Evolutionary conservation across 1,140 invertebrate genomes (phyloP).

Genomic region (Anadara kagoshimensis): DNA sequence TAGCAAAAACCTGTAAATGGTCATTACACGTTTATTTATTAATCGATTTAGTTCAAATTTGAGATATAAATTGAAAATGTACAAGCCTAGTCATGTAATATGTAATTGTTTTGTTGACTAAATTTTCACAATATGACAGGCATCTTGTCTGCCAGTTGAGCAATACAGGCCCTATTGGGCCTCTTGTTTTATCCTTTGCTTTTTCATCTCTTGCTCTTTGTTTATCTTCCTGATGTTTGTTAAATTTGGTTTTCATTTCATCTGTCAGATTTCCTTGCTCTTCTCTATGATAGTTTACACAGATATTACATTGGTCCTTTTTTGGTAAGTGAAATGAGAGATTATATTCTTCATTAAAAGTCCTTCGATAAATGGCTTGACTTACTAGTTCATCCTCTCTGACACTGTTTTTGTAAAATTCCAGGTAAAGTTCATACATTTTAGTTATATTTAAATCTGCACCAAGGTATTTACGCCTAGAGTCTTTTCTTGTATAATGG

Average conservation of each 20-base stretch:
- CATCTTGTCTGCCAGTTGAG: too few species aligned
- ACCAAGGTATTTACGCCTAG: background rate
- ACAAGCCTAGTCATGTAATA: too few species aligned
- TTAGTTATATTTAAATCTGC: background rate
- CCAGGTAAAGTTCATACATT: slow-evolving; percentile 3
- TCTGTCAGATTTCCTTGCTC: background rate
- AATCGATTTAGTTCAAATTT: too few species aligned
- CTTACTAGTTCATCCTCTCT: background rate
- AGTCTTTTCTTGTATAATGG: slow-evolving; percentile 2
- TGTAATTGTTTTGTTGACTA: too few species aligned
- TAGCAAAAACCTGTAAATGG: too few species aligned
- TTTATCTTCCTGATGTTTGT: background rate
- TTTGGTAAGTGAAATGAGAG: background rate
- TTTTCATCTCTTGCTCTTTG: background rate
- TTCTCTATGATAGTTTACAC: slow-evolving; percentile 9
- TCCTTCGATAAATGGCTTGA: background rate
- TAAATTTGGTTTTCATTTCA: background rate
- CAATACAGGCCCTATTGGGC: too few species aligned
- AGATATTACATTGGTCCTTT: slow-evolving; percentile 15
- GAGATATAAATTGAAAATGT: too few species aligned
- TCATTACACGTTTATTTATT: too few species aligned
- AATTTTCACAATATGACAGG: too few species aligned
- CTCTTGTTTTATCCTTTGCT: too few species aligned
- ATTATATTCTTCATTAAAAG: slow-evolving; percentile 9
- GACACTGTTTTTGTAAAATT: background rate